Evolutionary conservation across 2,888 invertebrate species (phyloP).

Genomic region (Salpingus planirostris): DNA sequence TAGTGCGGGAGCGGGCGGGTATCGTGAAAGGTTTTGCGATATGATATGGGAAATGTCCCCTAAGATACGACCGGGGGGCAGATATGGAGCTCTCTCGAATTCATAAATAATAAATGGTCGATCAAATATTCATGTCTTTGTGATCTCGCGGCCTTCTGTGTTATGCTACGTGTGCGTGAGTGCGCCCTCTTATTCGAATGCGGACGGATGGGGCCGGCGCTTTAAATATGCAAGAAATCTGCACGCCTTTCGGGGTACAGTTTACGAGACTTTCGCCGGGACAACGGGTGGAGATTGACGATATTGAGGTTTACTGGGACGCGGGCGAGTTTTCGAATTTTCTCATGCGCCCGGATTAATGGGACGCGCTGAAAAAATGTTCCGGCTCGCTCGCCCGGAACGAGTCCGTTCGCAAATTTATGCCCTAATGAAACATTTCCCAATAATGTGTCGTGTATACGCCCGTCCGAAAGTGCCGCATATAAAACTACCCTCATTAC

Average conservation of each 20-base stretch:
- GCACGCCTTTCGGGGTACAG: no score
- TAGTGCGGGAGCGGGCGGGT: conserved; percentile 11
- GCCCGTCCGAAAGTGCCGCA: conserved; percentile 10
- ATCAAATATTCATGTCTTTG: conserved; percentile 29
- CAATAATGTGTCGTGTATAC: conserved; percentile 15
- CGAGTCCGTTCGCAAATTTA: conserved; percentile 4
- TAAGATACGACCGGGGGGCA: conserved; percentile 23
- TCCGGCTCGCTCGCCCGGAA: neutral
- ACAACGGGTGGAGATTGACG: no score
- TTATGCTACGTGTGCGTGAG: conserved; percentile 7
- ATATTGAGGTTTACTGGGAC: neutral
- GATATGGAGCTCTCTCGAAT: conserved; percentile 21
- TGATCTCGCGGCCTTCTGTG: conserved; percentile 14
- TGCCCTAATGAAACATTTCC: conserved; percentile 13
- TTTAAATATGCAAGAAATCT: conserved; percentile 6
- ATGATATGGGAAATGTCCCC: conserved; percentile 29
- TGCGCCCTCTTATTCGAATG: conserved; percentile 3
- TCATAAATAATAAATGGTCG: conserved; percentile 23
- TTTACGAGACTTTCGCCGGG: no score
- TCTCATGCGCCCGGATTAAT: neutral
- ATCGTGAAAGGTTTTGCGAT: conserved; percentile 22
- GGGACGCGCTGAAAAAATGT: neutral
- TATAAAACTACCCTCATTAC: conserved; percentile 12
- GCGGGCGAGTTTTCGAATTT: neutral
- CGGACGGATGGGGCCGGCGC: conserved; percentile 12